phyloP scores from a whole-genome alignment of 1,140 invertebrate genomes.

The Drosophila insularis region DNA sequence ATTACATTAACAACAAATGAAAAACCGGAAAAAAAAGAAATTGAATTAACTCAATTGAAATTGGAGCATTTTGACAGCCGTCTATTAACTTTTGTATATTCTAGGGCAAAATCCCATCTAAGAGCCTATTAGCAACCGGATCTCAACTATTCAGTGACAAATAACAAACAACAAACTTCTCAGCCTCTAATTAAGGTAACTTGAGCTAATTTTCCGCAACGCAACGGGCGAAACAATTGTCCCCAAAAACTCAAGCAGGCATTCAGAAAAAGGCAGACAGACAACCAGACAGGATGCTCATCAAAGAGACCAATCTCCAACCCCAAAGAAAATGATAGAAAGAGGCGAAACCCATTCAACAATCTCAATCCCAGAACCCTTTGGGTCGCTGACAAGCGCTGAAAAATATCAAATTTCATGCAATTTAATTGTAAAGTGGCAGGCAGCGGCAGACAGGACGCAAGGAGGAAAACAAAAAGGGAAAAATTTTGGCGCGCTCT shows the following conservation, averaged over 20 bases:
- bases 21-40: constrained; percentile 1
- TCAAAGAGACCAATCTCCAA: constrained; percentile 36
- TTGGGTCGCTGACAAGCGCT: constrained; percentile 53
- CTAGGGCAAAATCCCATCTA: constrained; percentile 13
- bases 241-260: constrained; percentile 31
- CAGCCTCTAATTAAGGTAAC: constrained; percentile 68
- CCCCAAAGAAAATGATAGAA: neutral
- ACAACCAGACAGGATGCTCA: constrained; percentile 33
- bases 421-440: constrained; percentile 75
- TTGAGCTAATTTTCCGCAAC: constrained; percentile 67
- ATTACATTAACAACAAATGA: neutral
- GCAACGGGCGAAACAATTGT: constrained; percentile 58
- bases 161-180: constrained; percentile 58
- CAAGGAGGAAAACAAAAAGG: constrained; percentile 23
- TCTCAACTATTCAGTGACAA: constrained; percentile 41
- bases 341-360: constrained; percentile 1
- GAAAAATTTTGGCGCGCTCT: neutral
- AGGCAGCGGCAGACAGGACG: constrained; percentile 5
- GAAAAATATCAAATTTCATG: constrained; percentile 80
- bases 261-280: neutral
- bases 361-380: constrained; percentile 40
- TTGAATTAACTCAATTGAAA: constrained; percentile 28
- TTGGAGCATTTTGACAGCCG: constrained; percentile 34
- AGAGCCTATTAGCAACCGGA: constrained; percentile 53
- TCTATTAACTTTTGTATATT: constrained; percentile 50